These are phyloP conservation scores for Eristalis intricaria DNA, from an alignment of 2,888 invertebrate genomes.

Conservation along the genomic window DNA sequence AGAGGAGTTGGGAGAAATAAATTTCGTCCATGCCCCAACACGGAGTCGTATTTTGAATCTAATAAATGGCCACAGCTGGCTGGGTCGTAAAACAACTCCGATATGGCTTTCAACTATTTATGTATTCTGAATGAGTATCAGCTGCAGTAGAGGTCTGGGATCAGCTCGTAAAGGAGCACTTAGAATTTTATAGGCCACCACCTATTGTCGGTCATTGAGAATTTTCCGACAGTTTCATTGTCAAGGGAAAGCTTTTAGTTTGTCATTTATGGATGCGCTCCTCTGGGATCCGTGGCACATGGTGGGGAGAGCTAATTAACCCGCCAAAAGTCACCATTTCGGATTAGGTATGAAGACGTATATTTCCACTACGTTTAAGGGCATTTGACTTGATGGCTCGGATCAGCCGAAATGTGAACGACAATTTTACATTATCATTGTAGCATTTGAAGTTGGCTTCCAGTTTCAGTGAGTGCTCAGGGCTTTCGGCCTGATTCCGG, in stretches of 20 bases:
- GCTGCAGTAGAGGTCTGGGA: not conserved
- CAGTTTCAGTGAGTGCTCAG: no score
- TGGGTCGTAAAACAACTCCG: not conserved
- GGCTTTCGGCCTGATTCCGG: no score
- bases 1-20: not conserved
- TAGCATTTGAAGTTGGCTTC: no score
- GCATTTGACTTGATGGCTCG: not conserved
- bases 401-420: not conserved
- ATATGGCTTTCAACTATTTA: not conserved
- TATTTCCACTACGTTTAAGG: not conserved
- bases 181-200: not conserved
- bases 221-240: not conserved
- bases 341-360: not conserved
- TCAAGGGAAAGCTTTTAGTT: constrained; percentile 1
- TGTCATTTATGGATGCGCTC: not conserved
- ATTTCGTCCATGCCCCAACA: not conserved
- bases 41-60: not conserved
- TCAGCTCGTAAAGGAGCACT: constrained; percentile 1
- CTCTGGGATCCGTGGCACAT: not conserved
- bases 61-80: not conserved
- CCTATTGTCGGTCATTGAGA: not conserved
- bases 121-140: constrained; percentile 1
- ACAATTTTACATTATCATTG: no score
- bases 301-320: not conserved
- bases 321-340: not conserved